Base-by-base conservation (phyloP, 2,113 vertebrate genomes). In the Gopherus evgoodei region DNA sequence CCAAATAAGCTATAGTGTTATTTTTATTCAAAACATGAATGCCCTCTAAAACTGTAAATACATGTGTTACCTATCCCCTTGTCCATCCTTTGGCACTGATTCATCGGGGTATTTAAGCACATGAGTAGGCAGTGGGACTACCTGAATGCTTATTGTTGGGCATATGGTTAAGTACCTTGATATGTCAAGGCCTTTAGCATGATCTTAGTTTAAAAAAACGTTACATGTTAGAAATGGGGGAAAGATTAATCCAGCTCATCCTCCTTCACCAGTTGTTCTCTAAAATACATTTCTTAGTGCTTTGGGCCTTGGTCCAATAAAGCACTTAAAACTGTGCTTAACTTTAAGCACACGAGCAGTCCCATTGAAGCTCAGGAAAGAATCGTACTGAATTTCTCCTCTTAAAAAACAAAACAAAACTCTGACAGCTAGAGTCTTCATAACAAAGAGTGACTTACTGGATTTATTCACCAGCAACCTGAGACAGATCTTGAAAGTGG, bases 401-500 rank as follows among this genome's bases (percentile, higher is more conserved):
- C 25, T 17, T 38, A 38, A 12, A 53, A 27, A 80, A 13, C 47
- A 59, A 82, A 93, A 25, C 24, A 27, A 42, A 42, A 19, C 25
- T 24, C 54, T 62, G 16, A 47, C 54, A 47, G 25, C 38, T 91
- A 50, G 52, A 78, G 65, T 56, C 90, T 25, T 56, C 59, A 86
- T 31, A n/a, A 92, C 50, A 69, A 59, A 22, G 38, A 31, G 3
- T 87, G 86, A 91, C 69, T 91, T 79, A 88, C 42, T 69, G 80
- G 47, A 69, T 86, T 84, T 53, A 13, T 31, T 38, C 56, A 80
- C 75, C 56, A n/a, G 47, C 24, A 57, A 83, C 47, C 53, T 27
- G 59, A 90, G 86, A 88, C 83, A 89, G 59, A 57, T 76, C 83
- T 92, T 81, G 83, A 90, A 96, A 96, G 86, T 96, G 95, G 93